phyloP scores from a whole-genome alignment of 2,888 invertebrate species.

The Morinoia aosen region DNA sequence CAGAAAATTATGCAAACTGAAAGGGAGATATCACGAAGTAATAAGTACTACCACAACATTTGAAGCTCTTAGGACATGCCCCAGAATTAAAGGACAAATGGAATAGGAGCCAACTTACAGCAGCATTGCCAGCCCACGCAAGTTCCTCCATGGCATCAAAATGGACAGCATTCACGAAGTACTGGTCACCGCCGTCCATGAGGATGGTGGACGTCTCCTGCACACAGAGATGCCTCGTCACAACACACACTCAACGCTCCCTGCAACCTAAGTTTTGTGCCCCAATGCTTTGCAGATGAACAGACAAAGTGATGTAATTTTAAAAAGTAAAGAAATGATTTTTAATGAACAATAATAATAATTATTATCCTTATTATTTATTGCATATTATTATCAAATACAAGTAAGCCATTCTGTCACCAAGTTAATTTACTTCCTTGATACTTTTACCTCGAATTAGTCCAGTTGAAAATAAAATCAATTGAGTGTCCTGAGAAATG shows the following conservation, averaged over 20 bases:
- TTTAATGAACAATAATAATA: no score
- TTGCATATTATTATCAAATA: no score
- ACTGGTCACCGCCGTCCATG: slow-evolving; percentile 89
- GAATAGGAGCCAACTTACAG: slow-evolving; percentile 74
- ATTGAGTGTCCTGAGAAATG: no score
- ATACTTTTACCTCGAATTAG: no score
- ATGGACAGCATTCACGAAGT: slow-evolving; percentile 86
- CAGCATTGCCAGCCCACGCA: slow-evolving; percentile 96
- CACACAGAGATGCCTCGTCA: background rate
- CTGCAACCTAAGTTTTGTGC: background rate
- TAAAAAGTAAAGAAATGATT: no score
- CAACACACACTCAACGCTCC: background rate
- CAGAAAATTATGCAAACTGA: no score
- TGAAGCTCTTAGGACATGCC: background rate
- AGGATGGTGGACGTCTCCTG: slow-evolving; percentile 81
- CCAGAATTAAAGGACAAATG: background rate
- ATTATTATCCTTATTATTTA: no score
- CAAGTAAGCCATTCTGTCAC: no score
- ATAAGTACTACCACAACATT: background rate
- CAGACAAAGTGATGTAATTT: background rate
- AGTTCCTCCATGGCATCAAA: slow-evolving; percentile 93
- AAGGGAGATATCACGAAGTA: background rate
- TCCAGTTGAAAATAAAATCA: no score
- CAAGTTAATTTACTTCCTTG: no score
- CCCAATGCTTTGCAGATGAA: background rate